These are phyloP conservation scores for Myiagra hebetior DNA, from an alignment of 2,113 vertebrate species.

Conservation along the genomic window DNA sequence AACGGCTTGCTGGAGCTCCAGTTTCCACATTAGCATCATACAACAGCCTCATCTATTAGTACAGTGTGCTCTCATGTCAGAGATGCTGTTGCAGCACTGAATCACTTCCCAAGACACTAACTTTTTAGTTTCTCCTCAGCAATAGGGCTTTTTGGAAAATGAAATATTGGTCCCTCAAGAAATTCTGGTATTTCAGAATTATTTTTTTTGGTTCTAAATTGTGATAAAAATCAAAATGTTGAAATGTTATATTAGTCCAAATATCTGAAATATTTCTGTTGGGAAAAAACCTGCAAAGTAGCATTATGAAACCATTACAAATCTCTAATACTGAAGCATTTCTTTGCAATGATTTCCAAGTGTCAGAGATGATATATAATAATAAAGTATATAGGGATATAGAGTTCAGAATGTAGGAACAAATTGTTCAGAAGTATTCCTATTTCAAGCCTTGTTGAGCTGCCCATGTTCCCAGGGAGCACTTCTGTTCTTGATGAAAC, in stretches of 20 bases:
- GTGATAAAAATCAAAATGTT: background rate
- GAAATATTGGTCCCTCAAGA: conserved; percentile 19
- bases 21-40: background rate
- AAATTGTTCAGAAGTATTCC: conserved; percentile 54
- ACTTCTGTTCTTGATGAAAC: conserved; percentile 19
- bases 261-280: background rate
- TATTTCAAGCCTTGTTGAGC: conserved; percentile 38
- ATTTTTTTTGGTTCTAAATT: background rate
- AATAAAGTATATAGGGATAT: conserved; percentile 3
- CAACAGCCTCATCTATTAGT: background rate
- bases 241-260: background rate
- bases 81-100: background rate
- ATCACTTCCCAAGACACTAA: conserved; percentile 16
- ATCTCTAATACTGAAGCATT: background rate
- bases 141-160: background rate
- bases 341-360: background rate
- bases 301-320: background rate
- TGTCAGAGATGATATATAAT: conserved; percentile 36
- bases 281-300: background rate
- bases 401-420: conserved; percentile 28
- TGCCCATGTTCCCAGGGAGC: background rate
- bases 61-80: background rate
- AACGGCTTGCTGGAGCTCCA: conserved; percentile 21
- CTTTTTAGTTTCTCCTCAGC: conserved; percentile 27
- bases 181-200: background rate